A percentile compares a stretch with the other conserved stretches of the same genome.
These are phyloP conservation scores for Apeira syringaria DNA, from an alignment of 2,888 invertebrate species.

Conservation along the genomic window DNA sequence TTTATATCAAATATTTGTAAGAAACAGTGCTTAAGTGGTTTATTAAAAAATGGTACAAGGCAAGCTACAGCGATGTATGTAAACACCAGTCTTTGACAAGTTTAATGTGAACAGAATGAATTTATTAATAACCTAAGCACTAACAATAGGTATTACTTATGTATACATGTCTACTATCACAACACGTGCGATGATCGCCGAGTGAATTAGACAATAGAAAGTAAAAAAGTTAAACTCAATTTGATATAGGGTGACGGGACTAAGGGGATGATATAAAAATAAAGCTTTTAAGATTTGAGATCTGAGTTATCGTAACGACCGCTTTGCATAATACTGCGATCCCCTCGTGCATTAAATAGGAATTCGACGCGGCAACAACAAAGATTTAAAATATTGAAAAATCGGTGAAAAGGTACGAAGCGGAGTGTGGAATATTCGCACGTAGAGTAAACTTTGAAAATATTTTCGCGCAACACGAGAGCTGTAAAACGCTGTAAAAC, in stretches of 20 bases:
- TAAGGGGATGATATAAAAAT: conserved; percentile 25
- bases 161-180: no score
- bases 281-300: conserved; percentile 24
- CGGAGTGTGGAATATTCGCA: conserved; percentile 53
- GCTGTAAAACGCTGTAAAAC: conserved; percentile 75
- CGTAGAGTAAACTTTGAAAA: conserved; percentile 62
- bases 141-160: no score
- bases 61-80: no score
- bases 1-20: no score
- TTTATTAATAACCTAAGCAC: no score
- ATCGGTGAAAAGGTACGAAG: conserved; percentile 41
- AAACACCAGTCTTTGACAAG: no score
- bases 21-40: no score
- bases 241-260: conserved; percentile 23
- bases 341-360: conserved; percentile 21
- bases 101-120: no score
- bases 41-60: no score
- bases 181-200: no score
- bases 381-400: conserved; percentile 26
- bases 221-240: conserved; percentile 20
- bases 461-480: conserved; percentile 67
- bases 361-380: conserved; percentile 15
- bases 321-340: conserved; percentile 22
- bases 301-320: conserved; percentile 25
- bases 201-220: no score